A percentile compares a stretch with the other conserved stretches of the same genome.
phyloP scores from a whole-genome alignment of 2,113 vertebrate genomes.

The Halichoeres trimaculatus region DNA sequence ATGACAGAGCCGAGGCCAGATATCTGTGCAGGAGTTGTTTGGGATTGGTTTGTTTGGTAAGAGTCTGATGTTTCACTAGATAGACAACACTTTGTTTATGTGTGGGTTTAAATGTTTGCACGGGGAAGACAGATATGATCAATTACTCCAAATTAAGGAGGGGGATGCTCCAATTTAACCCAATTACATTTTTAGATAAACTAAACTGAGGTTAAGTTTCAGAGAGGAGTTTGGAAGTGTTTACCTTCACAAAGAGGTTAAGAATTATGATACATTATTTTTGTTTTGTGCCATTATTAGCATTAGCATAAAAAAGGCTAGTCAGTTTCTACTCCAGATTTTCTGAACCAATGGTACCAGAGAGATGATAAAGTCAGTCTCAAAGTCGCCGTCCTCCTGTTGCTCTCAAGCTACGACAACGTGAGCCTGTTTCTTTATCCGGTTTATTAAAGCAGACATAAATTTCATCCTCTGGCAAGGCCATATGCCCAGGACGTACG shows the following conservation, averaged over 20 bases:
- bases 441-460: constrained; percentile 19
- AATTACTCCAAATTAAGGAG: background rate
- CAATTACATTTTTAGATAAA: no score
- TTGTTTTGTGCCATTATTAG: no score
- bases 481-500: constrained; percentile 40
- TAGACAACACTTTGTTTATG: background rate
- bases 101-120: background rate
- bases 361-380: background rate
- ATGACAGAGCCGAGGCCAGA: constrained; percentile 15
- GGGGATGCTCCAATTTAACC: background rate
- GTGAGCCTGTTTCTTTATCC: background rate
- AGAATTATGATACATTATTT: no score
- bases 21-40: background rate
- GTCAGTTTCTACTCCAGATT: background rate
- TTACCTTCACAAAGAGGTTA: background rate
- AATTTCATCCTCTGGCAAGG: constrained; percentile 33
- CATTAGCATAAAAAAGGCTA: no score
- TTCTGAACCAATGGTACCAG: background rate
- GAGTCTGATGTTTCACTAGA: background rate
- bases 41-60: background rate
- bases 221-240: background rate
- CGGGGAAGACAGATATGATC: background rate
- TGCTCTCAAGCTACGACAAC: background rate
- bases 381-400: background rate
- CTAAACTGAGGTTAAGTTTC: background rate